Conservation (phyloP, 2,888 invertebrate species). For the Gisinianus flammeolus region DNA sequence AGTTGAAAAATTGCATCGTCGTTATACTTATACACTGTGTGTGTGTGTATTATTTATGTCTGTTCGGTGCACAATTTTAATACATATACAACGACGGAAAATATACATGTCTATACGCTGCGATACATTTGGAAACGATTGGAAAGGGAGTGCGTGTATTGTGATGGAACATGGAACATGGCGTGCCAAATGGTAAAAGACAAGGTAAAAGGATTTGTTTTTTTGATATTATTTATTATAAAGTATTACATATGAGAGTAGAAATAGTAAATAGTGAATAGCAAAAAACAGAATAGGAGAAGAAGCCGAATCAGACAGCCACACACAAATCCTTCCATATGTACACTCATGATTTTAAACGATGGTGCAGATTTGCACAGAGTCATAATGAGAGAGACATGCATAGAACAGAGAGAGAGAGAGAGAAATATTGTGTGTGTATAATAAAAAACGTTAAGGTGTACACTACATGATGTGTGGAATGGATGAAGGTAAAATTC, state of each 20-base stretch:
- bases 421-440: too few species aligned
- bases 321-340: neutral
- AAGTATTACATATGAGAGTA: too few species aligned
- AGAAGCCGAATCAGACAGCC: neutral
- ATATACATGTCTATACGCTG: neutral
- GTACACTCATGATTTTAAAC: too few species aligned
- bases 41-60: neutral
- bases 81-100: neutral
- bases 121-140: neutral
- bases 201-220: too few species aligned
- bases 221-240: neutral
- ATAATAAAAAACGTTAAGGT: neutral
- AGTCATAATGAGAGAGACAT: too few species aligned
- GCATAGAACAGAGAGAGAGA: too few species aligned
- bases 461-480: neutral
- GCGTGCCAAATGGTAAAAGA: neutral
- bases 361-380: too few species aligned
- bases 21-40: neutral
- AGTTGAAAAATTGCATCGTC: too few species aligned
- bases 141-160: conserved; percentile 3
- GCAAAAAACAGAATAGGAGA: too few species aligned
- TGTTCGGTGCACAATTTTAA: neutral
- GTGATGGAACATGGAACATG: conserved; percentile 2
- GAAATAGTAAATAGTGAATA: too few species aligned
- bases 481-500: conserved; percentile 39